Evolutionary conservation across 2,888 invertebrate genomes (phyloP), one percentile per base, ranked within the genome.

Genomic region (Agrotis exclamationis): DNA sequence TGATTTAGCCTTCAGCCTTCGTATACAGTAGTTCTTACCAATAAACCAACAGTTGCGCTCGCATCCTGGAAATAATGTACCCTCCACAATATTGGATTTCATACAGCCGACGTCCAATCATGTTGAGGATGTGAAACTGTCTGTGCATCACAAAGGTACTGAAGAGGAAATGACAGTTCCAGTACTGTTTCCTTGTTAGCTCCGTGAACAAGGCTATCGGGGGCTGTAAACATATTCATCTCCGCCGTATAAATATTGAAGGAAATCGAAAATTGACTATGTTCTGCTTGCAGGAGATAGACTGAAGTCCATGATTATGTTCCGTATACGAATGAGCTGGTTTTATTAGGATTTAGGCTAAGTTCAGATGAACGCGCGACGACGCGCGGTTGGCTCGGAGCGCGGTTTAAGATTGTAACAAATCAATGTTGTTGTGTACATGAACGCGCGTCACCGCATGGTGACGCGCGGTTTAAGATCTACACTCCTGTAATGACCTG

Each of bases 111-210:
- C 57, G 50, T 66, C 39, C 33, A 59, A 75, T 84, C 64, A 70
- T 63, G 70, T 71, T 63, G 57, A 57, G 69, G 67, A 78, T 58
- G 60, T 69, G 18, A 50, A 18, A 20, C 44, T 73, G 56, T 58
- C 67, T 51, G 51, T 67, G 65, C 77, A 58, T 63, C 59, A 58
- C 69, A 13, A 47, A 74, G 74, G 64, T 69, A 73, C 56, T 74
- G 53, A 44, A 79, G 33, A 57, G 83, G 85, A 85, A 77, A 85
- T 76, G 56, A 68, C 56, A 65, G 57, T 47, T 58, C 39, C 75
- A 71, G 56, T 60, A 79, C 76, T 72, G 68, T 79, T 84, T 83
- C 85, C 85, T 74, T 76, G 73, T 74, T 54, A 82, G 39, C 68
- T 73, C 63, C 22, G 16, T 28, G 28, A 70, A 72, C 62, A 73